phyloP scores from a whole-genome alignment of 2,888 invertebrate species.

The Agonopterix alstromeriana region DNA sequence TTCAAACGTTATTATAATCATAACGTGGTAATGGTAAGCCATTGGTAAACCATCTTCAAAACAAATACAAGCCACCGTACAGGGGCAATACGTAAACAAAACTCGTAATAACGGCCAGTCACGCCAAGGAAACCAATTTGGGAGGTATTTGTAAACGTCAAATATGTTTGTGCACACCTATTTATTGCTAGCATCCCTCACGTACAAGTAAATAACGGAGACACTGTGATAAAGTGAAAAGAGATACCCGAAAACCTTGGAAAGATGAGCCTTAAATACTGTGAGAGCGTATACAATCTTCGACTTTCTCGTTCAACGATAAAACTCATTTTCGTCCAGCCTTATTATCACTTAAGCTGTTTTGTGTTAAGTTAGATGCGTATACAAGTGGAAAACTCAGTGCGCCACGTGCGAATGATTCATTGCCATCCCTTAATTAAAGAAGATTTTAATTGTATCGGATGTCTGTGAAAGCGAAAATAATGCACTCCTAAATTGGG shows the following conservation, averaged over 20 bases:
- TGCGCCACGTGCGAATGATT: constrained; percentile 78
- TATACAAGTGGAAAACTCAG: constrained; percentile 73
- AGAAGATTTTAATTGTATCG: constrained; percentile 78
- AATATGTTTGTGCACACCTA: constrained; percentile 73
- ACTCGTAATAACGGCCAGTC: constrained; percentile 66
- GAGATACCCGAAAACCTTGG: constrained; percentile 60
- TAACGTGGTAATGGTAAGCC: too few relatives aligned
- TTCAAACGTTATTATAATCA: too few relatives aligned
- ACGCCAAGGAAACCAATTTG: constrained; percentile 70
- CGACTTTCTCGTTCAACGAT: constrained; percentile 28
- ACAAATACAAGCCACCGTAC: constrained; percentile 28
- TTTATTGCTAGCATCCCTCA: constrained; percentile 75
- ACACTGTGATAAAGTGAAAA: constrained; percentile 74
- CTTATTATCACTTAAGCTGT: constrained; percentile 31
- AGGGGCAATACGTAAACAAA: constrained; percentile 61
- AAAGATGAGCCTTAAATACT: constrained; percentile 48
- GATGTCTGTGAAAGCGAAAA: constrained; percentile 76
- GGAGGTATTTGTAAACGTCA: constrained; percentile 73
- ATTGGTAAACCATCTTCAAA: background rate
- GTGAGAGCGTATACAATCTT: constrained; percentile 25
- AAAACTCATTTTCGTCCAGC: constrained; percentile 42
- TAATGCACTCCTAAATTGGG: constrained; percentile 76
- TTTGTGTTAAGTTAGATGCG: constrained; percentile 45
- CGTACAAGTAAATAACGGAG: constrained; percentile 73
- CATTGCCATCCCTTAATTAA: constrained; percentile 76